Percentiles rank a stretch among this genome's conserved stretches.
Evolutionary conservation across 2,113 vertebrate species (phyloP).

Genomic region (Odocoileus hemionus): DNA sequence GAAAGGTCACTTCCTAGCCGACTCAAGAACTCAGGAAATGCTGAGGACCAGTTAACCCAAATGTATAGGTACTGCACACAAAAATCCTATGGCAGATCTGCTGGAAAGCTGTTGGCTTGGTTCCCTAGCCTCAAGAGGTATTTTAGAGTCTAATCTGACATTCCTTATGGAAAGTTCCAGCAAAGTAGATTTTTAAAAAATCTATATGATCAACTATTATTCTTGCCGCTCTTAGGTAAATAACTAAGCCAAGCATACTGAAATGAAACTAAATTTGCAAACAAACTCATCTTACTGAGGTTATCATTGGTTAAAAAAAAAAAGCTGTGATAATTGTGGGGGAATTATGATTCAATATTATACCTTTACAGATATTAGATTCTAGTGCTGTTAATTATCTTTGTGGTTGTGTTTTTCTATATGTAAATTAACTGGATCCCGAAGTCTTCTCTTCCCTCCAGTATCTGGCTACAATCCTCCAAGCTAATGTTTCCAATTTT

Average conservation of each 20-base stretch:
- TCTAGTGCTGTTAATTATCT: not conserved
- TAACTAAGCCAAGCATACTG: not conserved
- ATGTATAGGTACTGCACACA: not conserved
- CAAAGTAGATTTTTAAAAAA: not conserved
- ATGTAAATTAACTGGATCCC: not conserved
- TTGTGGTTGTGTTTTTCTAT: not conserved
- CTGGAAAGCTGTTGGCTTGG: not conserved
- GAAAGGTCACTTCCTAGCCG: not conserved
- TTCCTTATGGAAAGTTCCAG: not conserved
- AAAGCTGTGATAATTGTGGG: not conserved
- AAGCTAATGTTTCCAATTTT: not conserved
- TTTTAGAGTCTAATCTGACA: not conserved
- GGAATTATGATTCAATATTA: not conserved
- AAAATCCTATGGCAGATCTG: not conserved
- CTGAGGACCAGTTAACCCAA: not conserved
- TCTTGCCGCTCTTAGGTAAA: not conserved
- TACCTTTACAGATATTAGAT: not conserved
- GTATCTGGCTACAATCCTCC: not conserved
- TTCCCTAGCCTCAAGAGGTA: not conserved
- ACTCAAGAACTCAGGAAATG: not conserved
- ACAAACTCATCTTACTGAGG: not conserved
- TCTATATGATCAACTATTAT: not conserved
- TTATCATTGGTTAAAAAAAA: not conserved
- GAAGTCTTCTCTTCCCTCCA: not conserved
- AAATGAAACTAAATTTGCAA: not conserved